Percentiles rank a stretch among this genome's conserved stretches.
phyloP scores from a whole-genome alignment of 30 jellyfish, hydroid and myxozoan genomes.

The Pseudorhiza aurosa region DNA sequence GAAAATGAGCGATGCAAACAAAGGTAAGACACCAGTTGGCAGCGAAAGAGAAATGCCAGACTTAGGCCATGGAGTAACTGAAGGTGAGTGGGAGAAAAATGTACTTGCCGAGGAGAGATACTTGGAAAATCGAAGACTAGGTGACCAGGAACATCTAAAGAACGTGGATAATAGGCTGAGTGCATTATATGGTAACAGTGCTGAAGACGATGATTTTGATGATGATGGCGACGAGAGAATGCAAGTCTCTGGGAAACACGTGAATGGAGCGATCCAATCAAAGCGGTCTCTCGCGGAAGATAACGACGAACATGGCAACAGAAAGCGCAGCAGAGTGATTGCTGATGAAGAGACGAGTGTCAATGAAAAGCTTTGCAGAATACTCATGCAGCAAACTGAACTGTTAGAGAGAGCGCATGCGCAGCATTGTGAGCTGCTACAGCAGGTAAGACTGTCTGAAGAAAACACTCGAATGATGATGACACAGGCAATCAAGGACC shows the following conservation, averaged over 20 bases:
- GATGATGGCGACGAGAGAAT: not conserved
- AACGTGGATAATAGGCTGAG: not conserved
- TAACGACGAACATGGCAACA: not conserved
- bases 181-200: not conserved
- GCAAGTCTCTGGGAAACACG: not conserved
- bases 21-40: not conserved
- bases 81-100: not conserved
- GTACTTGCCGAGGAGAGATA: not conserved
- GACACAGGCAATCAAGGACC: slow-evolving; percentile 20
- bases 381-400: slow-evolving; percentile 36
- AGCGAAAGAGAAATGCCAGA: not conserved
- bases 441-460: slow-evolving; percentile 45
- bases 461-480: slow-evolving; percentile 52
- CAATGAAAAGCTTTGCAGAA: slow-evolving; percentile 4
- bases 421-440: slow-evolving; percentile 45
- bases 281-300: not conserved
- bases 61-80: not conserved
- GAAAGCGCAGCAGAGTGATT: not conserved
- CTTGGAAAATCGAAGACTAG: not conserved
- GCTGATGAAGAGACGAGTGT: not conserved
- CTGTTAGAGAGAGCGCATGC: slow-evolving; percentile 21
- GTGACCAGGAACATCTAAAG: not conserved
- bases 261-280: not conserved
- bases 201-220: not conserved
- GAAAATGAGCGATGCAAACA: not conserved